Percentiles rank a stretch among this genome's conserved stretches.
Conservation (phyloP, 2,797 vertebrate genomes). For the Hoplostethus mediterraneus region DNA sequence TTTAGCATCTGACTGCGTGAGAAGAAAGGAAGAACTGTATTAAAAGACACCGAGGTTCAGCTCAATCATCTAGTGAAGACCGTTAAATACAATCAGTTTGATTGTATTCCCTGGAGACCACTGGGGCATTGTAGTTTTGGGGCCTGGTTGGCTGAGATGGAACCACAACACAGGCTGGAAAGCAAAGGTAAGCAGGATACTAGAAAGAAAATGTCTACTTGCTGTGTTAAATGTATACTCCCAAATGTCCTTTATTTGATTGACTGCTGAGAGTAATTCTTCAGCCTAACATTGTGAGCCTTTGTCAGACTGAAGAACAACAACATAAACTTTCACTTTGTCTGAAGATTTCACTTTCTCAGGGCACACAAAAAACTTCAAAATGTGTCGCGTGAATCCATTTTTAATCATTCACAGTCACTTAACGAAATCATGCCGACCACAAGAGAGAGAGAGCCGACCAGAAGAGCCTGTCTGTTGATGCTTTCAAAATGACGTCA, state of each 20-base stretch:
- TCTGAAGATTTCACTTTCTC: not conserved
- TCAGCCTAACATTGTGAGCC: not conserved
- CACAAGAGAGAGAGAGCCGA: too few species aligned
- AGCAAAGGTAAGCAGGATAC: slow-evolving; percentile 3
- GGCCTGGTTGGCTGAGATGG: slow-evolving; percentile 8
- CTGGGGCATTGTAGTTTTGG: slow-evolving; percentile 7
- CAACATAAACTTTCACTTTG: not conserved
- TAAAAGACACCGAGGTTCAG: slow-evolving; percentile 16
- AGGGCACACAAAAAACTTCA: not conserved
- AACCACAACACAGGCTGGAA: slow-evolving; percentile 15
- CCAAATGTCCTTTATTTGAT: not conserved
- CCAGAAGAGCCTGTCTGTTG: not conserved
- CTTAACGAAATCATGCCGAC: not conserved
- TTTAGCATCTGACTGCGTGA: slow-evolving; percentile 30
- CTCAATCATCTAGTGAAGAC: slow-evolving; percentile 15
- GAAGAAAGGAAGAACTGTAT: slow-evolving; percentile 14
- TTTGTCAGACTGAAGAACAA: slow-evolving; percentile 18
- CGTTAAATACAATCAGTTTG: slow-evolving; percentile 13
- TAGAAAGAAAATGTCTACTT: slow-evolving; percentile 22
- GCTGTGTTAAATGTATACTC: slow-evolving; percentile 30
- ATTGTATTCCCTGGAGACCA: slow-evolving; percentile 25
- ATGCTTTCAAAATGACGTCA: not conserved
- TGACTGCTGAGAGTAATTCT: too few species aligned
- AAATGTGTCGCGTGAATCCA: too few species aligned
- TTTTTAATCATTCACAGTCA: not conserved